A percentile compares a stretch with the other conserved stretches of the same genome.
Evolutionary conservation across 1,140 invertebrate species (phyloP).

Genomic region (Watersipora subatra): DNA sequence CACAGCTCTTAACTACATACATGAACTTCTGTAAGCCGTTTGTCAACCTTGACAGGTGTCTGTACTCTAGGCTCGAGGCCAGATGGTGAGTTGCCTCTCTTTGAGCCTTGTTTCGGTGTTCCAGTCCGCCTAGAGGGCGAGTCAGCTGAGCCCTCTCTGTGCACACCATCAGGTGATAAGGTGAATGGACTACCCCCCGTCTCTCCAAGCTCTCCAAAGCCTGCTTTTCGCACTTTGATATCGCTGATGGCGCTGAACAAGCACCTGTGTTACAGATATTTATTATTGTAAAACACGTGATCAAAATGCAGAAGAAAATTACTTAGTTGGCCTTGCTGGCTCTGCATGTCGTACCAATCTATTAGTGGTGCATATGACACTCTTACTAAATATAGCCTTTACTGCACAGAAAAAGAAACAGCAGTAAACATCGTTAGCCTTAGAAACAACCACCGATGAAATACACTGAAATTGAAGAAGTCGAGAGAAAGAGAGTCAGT

Average conservation of each 20-base stretch:
- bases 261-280: constrained; percentile 21
- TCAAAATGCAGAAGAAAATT: no score
- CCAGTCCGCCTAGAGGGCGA: constrained; percentile 14
- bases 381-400: no score
- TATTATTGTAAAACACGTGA: background rate
- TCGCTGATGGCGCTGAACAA: constrained; percentile 32
- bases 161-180: background rate
- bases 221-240: constrained; percentile 27
- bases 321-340: no score
- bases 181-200: background rate
- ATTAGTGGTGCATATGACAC: no score
- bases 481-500: no score
- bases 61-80: constrained; percentile 3
- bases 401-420: no score
- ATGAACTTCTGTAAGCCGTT: constrained; percentile 28
- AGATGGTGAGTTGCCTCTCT: background rate
- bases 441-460: no score
- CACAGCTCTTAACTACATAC: constrained; percentile 23
- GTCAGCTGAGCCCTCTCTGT: background rate
- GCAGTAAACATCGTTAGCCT: no score
- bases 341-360: no score
- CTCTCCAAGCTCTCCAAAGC: constrained; percentile 6
- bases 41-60: constrained; percentile 30
- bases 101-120: constrained; percentile 14
- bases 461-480: no score